Evolutionary conservation across 2,888 invertebrate genomes (phyloP), one percentile per base, ranked within the genome.

Genomic region (Acleris emargana): DNA sequence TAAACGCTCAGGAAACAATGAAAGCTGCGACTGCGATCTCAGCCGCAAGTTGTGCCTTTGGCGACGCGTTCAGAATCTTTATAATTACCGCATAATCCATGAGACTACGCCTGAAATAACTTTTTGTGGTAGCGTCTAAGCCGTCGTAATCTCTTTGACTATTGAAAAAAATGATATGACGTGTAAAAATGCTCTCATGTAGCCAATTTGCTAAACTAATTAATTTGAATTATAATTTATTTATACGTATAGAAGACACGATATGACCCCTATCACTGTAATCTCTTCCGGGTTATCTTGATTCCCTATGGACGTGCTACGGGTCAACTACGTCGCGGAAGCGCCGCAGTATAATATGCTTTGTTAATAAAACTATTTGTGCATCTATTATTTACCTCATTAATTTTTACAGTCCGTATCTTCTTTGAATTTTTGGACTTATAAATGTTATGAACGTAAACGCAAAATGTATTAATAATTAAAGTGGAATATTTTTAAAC

Each of bases 1-100:
- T 75, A 72, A 78, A 76, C 73, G 73, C 71, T 71, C 73, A 75
- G 75, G 77, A 77, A 78, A 73, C 72, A 72, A 71, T 71, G 67
- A 68, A 57, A 67, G 64, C 60, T 28, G 69, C 75, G 70, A 72
- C 72, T 73, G 69, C 68, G 69, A 73, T 69, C 74, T 67, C 71
- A 75, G 73, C 60, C 61, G 66, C 61, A 66, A 57, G 51, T 52
- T 60, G 45, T 16, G 45, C 45, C 51, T 52, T 43, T 18, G 28
- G 45, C 28, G 50, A 60, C 60, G 50, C 60, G 43, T 57, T 66
- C 7, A 1, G 45, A 61, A n/a, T 61, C 38, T 22, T 49, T 51
- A n/a, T 45, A 45, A 45, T 45, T 45, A n/a, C 60, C 13, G 4
- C 38, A 38, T 38, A 38, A 38, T 38, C 38, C 4, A 38, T 38